These are phyloP conservation scores for Macrotis lagotis DNA, from an alignment of 2,113 vertebrate species.

Conservation along the genomic window DNA sequence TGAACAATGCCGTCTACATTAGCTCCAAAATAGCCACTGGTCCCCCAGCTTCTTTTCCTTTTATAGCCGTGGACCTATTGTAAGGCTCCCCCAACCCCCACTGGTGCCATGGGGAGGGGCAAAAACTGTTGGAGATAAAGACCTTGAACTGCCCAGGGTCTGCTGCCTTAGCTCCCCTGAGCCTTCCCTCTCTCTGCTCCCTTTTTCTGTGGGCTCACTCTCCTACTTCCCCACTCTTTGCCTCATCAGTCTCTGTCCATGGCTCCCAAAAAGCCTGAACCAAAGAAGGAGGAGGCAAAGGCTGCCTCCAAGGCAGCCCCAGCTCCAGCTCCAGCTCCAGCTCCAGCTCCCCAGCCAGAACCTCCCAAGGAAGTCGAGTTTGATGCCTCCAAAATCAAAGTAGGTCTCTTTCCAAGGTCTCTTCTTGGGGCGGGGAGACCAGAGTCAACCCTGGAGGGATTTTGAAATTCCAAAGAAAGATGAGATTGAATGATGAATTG, in stretches of 20 bases:
- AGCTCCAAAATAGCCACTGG: slow-evolving; percentile 92
- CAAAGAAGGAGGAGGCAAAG: slow-evolving; percentile 95
- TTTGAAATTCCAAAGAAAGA: background rate
- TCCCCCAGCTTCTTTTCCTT: slow-evolving; percentile 86
- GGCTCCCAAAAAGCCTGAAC: slow-evolving; percentile 92
- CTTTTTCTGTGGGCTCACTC: background rate
- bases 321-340: slow-evolving; percentile 73
- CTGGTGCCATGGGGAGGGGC: slow-evolving; percentile 76
- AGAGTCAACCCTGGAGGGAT: background rate
- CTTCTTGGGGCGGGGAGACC: background rate
- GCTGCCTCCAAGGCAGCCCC: slow-evolving; percentile 85
- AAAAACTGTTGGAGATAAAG: slow-evolving; percentile 85
- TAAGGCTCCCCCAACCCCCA: slow-evolving; percentile 57
- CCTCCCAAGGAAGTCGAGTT: slow-evolving; percentile 87
- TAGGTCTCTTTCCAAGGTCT: slow-evolving; percentile 74
- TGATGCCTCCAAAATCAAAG: slow-evolving; percentile 90
- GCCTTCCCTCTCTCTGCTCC: slow-evolving; percentile 3
- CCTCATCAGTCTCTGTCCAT: slow-evolving; percentile 72
- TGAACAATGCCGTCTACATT: slow-evolving; percentile 76
- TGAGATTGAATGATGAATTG: background rate
- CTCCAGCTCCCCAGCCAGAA: slow-evolving; percentile 82
- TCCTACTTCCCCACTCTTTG: background rate
- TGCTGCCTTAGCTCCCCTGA: background rate
- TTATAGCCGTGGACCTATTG: slow-evolving; percentile 90
- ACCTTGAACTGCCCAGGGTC: slow-evolving; percentile 28